Base-by-base conservation (phyloP, 2,888 invertebrate species). In the Xestia rhomboidea region DNA sequence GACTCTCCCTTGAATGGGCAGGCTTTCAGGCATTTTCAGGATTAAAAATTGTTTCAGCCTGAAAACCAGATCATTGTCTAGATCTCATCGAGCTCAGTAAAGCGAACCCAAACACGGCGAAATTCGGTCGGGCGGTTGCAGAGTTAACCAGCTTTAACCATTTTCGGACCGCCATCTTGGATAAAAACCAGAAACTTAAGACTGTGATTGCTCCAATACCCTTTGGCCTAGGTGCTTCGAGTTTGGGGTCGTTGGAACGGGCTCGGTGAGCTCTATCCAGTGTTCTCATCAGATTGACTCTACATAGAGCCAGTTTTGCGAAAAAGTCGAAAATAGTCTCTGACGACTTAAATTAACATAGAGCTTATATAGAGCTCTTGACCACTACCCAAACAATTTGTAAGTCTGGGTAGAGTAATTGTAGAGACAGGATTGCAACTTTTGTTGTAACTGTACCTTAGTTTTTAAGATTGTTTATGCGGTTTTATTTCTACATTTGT, bases 1-100 rank as follows among this genome's bases (percentile, higher is more conserved):
- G 3, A 6, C 6, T 21, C 4, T 18, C 51, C 21, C 21, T 5
- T 2, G 10, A 2, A 2, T 6, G 0, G 2, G 1, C 1, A 0
- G 4, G 11, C 0, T 72, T 72, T 64, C 64, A 41, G 63, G 51
- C 27, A 21, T 10, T 72, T 72, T 72, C 41, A 18, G 60, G 60
- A 18, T 2, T 0, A 0, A 2, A 60, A 2, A 18, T 0, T 7
- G 30, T 60, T 30, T 11, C 6, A 13, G 27, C n/a, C 51, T 72
- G 72, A 72, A 63, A 62, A 5, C 46, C 3, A 0, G 1, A 1
- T 7, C 21, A 6, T 2, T 1, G 24, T 11, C 0, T 71, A 15
- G 62, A 3, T 11, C 27, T 21, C 24, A 13, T 11, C 46, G 27
- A 21, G 60, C 21, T 11, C 62, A 15, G 3, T 30, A 4, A 62